Conservation (phyloP, 2,888 invertebrate species). For the Eristalinus aeneus region DNA sequence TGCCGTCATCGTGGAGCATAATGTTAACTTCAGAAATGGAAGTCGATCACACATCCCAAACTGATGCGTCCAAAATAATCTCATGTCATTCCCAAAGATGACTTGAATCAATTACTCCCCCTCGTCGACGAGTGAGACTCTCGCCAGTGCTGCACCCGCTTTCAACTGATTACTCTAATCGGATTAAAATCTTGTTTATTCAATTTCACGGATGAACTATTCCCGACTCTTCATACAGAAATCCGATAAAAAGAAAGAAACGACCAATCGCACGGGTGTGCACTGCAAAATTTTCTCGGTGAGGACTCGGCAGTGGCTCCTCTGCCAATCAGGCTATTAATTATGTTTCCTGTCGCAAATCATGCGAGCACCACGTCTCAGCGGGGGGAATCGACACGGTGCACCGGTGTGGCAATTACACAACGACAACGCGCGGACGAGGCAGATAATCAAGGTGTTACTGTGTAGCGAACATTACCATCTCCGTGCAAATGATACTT, state of each 20-base stretch:
- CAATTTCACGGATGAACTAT: constrained; percentile 64
- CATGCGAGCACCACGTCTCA: constrained; percentile 22
- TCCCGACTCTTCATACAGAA: constrained; percentile 23
- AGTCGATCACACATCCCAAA: constrained; percentile 34
- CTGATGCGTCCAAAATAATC: constrained; percentile 57
- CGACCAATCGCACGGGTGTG: constrained; percentile 21
- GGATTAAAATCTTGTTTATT: constrained; percentile 63
- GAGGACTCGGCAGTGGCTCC: constrained; percentile 35
- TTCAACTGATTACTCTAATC: constrained; percentile 46
- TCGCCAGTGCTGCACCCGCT: background rate
- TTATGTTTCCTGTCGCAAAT: constrained; percentile 68
- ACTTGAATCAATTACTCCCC: constrained; percentile 56
- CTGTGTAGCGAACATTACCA: constrained; percentile 61
- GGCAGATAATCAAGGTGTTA: constrained; percentile 57
- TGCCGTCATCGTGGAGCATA: background rate
- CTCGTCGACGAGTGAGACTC: background rate
- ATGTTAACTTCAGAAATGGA: constrained; percentile 5
- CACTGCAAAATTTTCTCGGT: constrained; percentile 33
- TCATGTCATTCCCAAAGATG: constrained; percentile 63
- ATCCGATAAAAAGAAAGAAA: background rate
- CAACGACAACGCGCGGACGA: constrained; percentile 28
- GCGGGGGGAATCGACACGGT: constrained; percentile 37
- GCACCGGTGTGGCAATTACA: constrained; percentile 47
- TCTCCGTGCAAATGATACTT: constrained; percentile 64
- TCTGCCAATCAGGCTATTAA: constrained; percentile 49